Evolutionary conservation across 1,140 invertebrate genomes (phyloP).

Genomic region (Platyscapa corneri): DNA sequence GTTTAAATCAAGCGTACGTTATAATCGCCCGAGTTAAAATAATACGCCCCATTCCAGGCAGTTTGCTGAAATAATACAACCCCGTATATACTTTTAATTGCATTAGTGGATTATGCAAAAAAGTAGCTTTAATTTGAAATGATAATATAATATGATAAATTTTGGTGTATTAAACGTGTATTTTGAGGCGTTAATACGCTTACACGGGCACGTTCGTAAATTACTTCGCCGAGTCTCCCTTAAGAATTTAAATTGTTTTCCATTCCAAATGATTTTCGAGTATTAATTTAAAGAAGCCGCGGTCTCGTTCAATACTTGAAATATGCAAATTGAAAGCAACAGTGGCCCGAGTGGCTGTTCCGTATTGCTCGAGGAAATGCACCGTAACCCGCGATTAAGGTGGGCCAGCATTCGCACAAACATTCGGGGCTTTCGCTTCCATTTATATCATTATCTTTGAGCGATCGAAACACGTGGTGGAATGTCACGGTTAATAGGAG

Average conservation of each 20-base stretch:
- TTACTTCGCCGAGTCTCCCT: neutral
- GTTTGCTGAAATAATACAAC: too few relatives aligned
- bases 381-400: neutral
- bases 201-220: neutral
- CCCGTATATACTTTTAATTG: too few relatives aligned
- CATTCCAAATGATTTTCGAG: neutral
- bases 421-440: constrained; percentile 58
- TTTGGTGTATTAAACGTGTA: neutral
- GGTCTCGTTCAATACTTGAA: neutral
- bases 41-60: too few relatives aligned
- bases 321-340: neutral
- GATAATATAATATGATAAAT: neutral
- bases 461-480: constrained; percentile 63
- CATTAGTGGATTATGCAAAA: too few relatives aligned
- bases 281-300: neutral
- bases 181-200: neutral
- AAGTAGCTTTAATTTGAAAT: too few relatives aligned
- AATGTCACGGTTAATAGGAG: constrained; percentile 65
- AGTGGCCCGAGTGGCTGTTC: neutral
- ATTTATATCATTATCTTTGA: constrained; percentile 66
- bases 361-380: neutral
- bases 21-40: too few relatives aligned
- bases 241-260: neutral
- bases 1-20: too few relatives aligned
- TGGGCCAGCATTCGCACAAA: constrained; percentile 62